Base-by-base conservation (phyloP, 37 sponge, comb jelly and placozoan genomes). In the Geodia barretti region DNA sequence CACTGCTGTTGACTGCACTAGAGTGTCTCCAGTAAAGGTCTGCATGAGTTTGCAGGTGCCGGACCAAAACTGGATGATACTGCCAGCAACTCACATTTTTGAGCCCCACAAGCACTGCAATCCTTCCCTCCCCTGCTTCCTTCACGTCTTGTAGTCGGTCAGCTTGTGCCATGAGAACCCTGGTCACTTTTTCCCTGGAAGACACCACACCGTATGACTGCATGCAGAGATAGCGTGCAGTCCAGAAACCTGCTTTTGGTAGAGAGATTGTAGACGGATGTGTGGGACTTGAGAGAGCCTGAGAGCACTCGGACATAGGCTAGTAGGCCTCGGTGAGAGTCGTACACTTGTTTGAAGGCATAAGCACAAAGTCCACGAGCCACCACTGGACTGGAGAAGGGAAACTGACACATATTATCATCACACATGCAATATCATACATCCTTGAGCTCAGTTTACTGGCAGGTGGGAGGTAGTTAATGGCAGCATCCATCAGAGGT, bases 321-420 rank as follows among this genome's bases (percentile, higher is more conserved):
- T 41, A 95, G 79, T 14, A 88, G 88, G 3, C 97, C 97, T 31
- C 95, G 59, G 39, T 81, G 86, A 4, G 40, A 38, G 64, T 94
- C 95, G 37, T 97, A 78, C 5, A 68, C 68, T 37, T 94, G 90
- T 80, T 95, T 95, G 75, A 95, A 95, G 20, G 91, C 96, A 81
- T 82, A 92, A 31, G 93, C 96, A 86, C 63, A 89, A 31, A 87
- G 82, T 17, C 72, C 88, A 41, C 83, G 65, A 17, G 54, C 54
- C 54, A 47, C 11, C 54, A 47, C 11, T 17, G 54, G 54, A 47
- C 54, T 47, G 54, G 14, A 11, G 60, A 58, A 11, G 19, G 60
- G 17, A 58, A 58, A 58, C 60, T 58, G 19, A 19, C 19, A 58
- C 60, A 58, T 58, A 58, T 19, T 21, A 58, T 11, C 60, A 21